phyloP scores from a whole-genome alignment of 2,113 vertebrate genomes.

The Hemicordylus capensis region DNA sequence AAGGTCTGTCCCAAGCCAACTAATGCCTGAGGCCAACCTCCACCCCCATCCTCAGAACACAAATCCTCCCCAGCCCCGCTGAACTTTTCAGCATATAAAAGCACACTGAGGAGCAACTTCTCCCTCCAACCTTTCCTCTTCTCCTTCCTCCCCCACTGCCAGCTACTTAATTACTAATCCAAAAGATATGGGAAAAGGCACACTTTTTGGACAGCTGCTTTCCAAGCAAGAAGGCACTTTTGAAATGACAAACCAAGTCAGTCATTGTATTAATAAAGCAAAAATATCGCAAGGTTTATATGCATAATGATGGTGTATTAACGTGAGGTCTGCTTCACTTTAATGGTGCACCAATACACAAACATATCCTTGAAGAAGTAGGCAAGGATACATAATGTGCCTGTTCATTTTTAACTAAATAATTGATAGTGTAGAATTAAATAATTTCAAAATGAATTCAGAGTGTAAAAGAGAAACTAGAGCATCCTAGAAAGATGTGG shows the following conservation, averaged over 20 bases:
- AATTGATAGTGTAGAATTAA: neutral
- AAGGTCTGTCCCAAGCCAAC: too few relatives aligned
- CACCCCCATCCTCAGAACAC: too few relatives aligned
- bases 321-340: neutral
- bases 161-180: neutral
- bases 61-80: too few relatives aligned
- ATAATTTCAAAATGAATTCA: neutral
- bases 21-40: too few relatives aligned
- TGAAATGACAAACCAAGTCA: neutral
- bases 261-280: neutral
- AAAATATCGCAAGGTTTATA: neutral
- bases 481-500: neutral
- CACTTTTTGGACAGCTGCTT: neutral
- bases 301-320: neutral
- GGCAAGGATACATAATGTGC: slow-evolving; percentile 32
- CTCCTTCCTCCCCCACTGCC: too few relatives aligned
- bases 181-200: neutral
- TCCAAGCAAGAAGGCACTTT: neutral
- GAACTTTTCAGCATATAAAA: too few relatives aligned
- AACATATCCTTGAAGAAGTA: neutral
- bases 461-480: neutral
- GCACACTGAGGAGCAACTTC: too few relatives aligned
- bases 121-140: too few relatives aligned
- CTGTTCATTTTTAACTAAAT: slow-evolving; percentile 16
- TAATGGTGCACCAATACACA: neutral